Percentiles rank a stretch among this genome's conserved stretches.
phyloP scores from a whole-genome alignment of 1,140 invertebrate genomes.

The Atta colombica region DNA sequence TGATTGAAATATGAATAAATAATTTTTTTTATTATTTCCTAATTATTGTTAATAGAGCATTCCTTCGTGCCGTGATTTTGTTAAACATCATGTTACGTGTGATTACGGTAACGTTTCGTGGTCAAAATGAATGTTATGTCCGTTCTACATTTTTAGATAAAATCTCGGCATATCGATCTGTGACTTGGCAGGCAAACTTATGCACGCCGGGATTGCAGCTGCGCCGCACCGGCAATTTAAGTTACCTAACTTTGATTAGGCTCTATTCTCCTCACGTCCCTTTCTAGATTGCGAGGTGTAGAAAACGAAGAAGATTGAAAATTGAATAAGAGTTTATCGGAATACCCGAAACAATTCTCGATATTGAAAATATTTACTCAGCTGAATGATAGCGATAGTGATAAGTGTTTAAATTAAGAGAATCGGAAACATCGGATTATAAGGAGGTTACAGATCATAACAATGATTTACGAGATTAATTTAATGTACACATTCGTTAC shows the following conservation, averaged over 20 bases:
- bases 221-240: conserved; percentile 40
- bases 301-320: background rate
- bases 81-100: background rate
- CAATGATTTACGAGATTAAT: conserved; percentile 43
- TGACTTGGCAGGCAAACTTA: background rate
- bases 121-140: background rate
- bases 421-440: conserved; percentile 3
- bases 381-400: background rate
- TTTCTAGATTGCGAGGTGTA: conserved; percentile 7
- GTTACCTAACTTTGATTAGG: conserved; percentile 39
- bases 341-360: background rate
- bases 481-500: background rate
- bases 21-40: background rate
- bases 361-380: conserved; percentile 35
- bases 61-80: background rate
- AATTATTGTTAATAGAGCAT: background rate
- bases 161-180: conserved; percentile 39
- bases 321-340: background rate
- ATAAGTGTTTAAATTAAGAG: conserved; percentile 21
- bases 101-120: background rate
- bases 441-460: background rate
- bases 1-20: background rate
- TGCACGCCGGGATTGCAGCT: conserved; percentile 19
- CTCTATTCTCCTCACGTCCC: conserved; percentile 2
- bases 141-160: conserved; percentile 8